Percentiles rank a stretch among this genome's conserved stretches.
Conservation (phyloP, 1,140 invertebrate species). For the Diabrotica undecimpunctata region DNA sequence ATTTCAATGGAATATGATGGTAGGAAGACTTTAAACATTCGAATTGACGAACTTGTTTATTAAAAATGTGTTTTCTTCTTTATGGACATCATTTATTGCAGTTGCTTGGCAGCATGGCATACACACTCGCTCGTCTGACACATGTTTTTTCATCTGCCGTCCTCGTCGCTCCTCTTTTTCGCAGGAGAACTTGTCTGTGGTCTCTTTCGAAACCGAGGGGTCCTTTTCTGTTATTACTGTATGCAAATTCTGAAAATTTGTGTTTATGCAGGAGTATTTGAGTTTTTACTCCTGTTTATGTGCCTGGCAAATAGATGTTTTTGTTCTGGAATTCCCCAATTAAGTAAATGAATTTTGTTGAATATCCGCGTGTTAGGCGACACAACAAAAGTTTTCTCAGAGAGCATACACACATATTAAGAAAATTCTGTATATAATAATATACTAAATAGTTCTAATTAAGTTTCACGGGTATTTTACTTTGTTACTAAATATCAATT, state of each 20-base stretch:
- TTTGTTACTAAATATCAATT: too few relatives aligned
- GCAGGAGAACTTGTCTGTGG: conserved; percentile 7
- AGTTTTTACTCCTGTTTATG: conserved; percentile 38
- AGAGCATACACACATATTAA: too few relatives aligned
- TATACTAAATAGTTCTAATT: too few relatives aligned
- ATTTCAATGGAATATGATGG: too few relatives aligned
- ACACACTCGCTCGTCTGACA: conserved; percentile 37
- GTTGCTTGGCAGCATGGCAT: neutral
- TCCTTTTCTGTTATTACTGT: conserved; percentile 37
- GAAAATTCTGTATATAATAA: too few relatives aligned
- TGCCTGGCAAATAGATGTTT: conserved; percentile 33
- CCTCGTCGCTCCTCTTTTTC: conserved; percentile 24
- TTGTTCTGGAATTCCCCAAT: conserved; percentile 35
- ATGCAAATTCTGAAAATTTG: conserved; percentile 43
- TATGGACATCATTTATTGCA: too few relatives aligned
- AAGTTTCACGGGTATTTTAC: too few relatives aligned
- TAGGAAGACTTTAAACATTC: too few relatives aligned
- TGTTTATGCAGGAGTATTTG: conserved; percentile 42
- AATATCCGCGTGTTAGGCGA: conserved; percentile 21
- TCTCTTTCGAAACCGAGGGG: conserved; percentile 9
- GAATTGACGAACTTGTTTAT: too few relatives aligned
- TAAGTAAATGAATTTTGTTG: conserved; percentile 37
- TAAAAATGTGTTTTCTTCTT: too few relatives aligned
- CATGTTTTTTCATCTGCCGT: conserved; percentile 38
- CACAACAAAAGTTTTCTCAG: too few relatives aligned